A percentile compares a stretch with the other conserved stretches of the same genome.
phyloP scores from a whole-genome alignment of 1,140 invertebrate genomes.

The Drosophila sturtevanti region DNA sequence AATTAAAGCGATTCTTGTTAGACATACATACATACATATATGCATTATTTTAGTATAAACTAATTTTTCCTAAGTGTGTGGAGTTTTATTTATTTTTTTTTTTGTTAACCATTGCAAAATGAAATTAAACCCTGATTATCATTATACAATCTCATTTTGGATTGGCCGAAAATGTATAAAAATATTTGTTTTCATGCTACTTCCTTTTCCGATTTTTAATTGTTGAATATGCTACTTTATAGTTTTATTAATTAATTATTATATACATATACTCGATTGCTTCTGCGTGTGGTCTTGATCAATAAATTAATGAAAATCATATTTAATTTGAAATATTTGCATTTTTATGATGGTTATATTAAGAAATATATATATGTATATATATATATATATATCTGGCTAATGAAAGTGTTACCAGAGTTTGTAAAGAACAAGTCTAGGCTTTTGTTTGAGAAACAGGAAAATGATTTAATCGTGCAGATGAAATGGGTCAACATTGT shows the following conservation, averaged over 20 bases:
- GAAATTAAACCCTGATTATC: no score
- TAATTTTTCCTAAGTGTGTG: no score
- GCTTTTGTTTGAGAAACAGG: constrained; percentile 20
- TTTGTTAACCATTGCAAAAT: no score
- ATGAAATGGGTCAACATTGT: constrained; percentile 67
- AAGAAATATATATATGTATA: not conserved
- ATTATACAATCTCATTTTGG: not conserved
- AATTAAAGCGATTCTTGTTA: no score
- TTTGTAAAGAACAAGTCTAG: constrained; percentile 12
- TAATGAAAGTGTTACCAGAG: not conserved
- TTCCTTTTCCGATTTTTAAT: not conserved
- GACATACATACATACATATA: no score
- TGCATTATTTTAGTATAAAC: no score
- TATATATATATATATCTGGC: constrained; percentile 2
- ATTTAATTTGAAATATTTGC: not conserved
- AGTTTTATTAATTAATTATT: not conserved
- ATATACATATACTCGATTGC: not conserved
- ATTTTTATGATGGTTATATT: not conserved
- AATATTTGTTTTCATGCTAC: not conserved
- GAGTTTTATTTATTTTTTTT: no score
- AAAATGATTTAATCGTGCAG: constrained; percentile 60
- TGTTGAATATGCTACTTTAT: not conserved
- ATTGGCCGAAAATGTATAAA: not conserved
- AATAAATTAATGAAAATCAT: not conserved
- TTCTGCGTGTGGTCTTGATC: not conserved